Base-by-base conservation (phyloP, 2,113 vertebrate genomes). In the Pardalotus punctatus region DNA sequence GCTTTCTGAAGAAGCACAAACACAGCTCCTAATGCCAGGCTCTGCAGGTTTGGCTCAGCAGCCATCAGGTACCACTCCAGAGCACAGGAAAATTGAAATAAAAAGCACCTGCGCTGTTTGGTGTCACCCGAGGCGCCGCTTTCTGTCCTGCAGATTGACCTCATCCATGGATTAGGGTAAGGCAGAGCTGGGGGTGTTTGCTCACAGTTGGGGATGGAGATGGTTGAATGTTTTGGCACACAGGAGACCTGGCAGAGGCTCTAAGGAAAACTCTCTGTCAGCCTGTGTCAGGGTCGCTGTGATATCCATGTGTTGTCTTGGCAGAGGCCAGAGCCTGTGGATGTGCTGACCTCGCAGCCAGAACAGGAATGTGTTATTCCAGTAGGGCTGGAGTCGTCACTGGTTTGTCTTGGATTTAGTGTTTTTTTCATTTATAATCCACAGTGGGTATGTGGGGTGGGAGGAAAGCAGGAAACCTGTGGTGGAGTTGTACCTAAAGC, bases 301-400 rank as follows among this genome's bases (percentile, higher is more conserved):
- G 81, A 86, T 85, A 93, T 54, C 95, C 57, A 3, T 86, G 94
- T 74, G 94, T 82, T 72, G 80, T 81, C 58, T 90, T 96, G 97
- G 94, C 96, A 87, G 54, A 81, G 31, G 21, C 69, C 1, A 3
- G 62, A 90, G 71, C n/a, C 61, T 5, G 2, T 13, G 11, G 81
- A 66, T 79, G 71, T 57, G 64, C 2, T 4, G 86, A 71, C 22
- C 64, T 69, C 69, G 60, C 51, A 84, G 86, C 53, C 87, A 81
- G 64, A 76, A 28, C 11, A 40, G 36, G 60, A 28, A 57, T 87
- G 84, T 1, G 0, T 88, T 40, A 3, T 23, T 77, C 28, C 31
- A 5, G 69, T 11, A 48, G 23, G 86, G 25, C 15, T 77, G 50
- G 12, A 16, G 0, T 42, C 3, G 3, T 64, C 64, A n/a, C 33